These are phyloP conservation scores for Nothocercus julius DNA, from an alignment of 2,113 vertebrate species.

Conservation along the genomic window DNA sequence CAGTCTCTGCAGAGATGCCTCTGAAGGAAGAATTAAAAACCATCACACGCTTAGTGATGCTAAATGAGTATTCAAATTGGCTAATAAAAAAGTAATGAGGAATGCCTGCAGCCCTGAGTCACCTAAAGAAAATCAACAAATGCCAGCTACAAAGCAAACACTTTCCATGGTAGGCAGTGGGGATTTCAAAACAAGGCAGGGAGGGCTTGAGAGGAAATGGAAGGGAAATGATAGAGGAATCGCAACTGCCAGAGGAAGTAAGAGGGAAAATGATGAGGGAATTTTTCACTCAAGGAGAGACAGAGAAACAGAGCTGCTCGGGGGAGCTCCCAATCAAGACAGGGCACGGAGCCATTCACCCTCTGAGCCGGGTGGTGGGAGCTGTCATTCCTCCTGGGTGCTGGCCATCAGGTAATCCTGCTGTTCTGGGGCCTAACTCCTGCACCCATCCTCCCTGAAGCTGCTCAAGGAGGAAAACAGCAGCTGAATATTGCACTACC, in stretches of 20 bases:
- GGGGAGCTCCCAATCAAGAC: neutral
- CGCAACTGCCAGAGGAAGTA: neutral
- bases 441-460: neutral
- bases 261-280: neutral
- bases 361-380: neutral
- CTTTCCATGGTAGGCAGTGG: neutral
- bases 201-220: neutral
- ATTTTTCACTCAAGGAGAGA: neutral
- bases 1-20: neutral
- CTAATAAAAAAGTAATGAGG: constrained; percentile 75
- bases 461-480: neutral
- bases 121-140: constrained; percentile 70
- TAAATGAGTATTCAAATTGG: constrained; percentile 70
- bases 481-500: neutral
- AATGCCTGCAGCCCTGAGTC: constrained; percentile 60
- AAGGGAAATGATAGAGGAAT: neutral
- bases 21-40: constrained; percentile 51
- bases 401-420: neutral
- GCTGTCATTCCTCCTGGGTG: neutral
- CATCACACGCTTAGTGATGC: constrained; percentile 19
- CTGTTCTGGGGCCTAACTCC: neutral
- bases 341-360: neutral
- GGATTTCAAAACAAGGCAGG: constrained; percentile 44
- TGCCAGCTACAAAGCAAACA: constrained; percentile 48
- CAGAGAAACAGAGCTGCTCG: neutral